Percentiles rank a stretch among this genome's conserved stretches.
Conservation (phyloP, 2,113 vertebrate species). For the Tonatia bakeri region DNA sequence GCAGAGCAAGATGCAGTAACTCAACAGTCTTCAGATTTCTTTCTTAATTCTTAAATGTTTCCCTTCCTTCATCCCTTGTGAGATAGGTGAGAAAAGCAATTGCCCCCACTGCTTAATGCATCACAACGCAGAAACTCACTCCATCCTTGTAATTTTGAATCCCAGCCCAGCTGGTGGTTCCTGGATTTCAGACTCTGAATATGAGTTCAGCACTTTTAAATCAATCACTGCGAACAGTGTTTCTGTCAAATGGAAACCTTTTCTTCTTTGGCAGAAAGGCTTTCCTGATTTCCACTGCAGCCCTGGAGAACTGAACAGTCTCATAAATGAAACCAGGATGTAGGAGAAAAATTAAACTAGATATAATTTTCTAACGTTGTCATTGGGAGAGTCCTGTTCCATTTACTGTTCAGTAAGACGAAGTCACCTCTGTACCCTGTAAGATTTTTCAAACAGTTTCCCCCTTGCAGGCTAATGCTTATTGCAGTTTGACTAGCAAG, state of each 20-base stretch:
- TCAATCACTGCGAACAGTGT: conserved; percentile 73
- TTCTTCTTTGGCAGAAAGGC: conserved; percentile 60
- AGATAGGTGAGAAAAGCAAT: conserved; percentile 79
- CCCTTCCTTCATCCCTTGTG: conserved; percentile 68
- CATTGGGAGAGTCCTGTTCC: conserved; percentile 38
- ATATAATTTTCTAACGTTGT: conserved; percentile 44
- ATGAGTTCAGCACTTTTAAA: conserved; percentile 76
- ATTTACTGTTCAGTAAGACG: not conserved
- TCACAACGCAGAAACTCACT: conserved; percentile 69
- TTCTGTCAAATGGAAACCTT: conserved; percentile 73
- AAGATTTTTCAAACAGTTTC: conserved; percentile 33
- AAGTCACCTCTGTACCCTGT: not conserved
- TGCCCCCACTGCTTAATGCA: conserved; percentile 69
- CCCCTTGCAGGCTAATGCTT: conserved; percentile 25
- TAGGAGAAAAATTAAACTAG: conserved; percentile 68
- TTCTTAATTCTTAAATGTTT: conserved; percentile 75
- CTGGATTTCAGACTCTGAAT: conserved; percentile 76
- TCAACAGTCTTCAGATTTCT: conserved; percentile 58
- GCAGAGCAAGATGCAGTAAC: conserved; percentile 46
- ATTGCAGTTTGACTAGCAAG: not conserved
- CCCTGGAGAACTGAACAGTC: conserved; percentile 60
- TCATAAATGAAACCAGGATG: conserved; percentile 68
- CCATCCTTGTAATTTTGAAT: conserved; percentile 73
- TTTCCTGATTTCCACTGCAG: conserved; percentile 66
- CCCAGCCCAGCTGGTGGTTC: conserved; percentile 72